Evolutionary conservation across 2,797 vertebrate species (phyloP).

Genomic region (Pampus argenteus): DNA sequence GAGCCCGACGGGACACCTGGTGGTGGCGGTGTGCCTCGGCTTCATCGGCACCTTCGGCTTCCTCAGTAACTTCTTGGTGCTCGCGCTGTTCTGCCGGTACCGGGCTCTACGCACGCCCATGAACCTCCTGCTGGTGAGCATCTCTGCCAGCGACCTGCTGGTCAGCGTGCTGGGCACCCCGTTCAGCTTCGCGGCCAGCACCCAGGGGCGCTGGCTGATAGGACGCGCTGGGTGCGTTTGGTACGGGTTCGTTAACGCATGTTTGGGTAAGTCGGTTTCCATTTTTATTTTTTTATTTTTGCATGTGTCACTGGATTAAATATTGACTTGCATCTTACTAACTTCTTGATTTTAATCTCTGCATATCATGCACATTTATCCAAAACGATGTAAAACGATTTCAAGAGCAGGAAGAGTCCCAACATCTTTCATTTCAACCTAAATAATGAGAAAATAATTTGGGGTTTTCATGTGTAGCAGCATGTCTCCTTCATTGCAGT

Average conservation of each 20-base stretch:
- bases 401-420: background rate
- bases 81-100: slow-evolving; percentile 85
- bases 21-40: slow-evolving; percentile 86
- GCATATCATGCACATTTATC: background rate
- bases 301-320: background rate
- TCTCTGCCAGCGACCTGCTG: slow-evolving; percentile 86
- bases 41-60: slow-evolving; percentile 86
- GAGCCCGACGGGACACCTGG: slow-evolving; percentile 82
- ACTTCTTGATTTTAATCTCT: background rate
- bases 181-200: slow-evolving; percentile 90
- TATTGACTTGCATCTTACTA: background rate
- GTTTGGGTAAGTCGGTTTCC: slow-evolving; percentile 81
- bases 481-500: too few relatives aligned
- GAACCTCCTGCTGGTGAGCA: slow-evolving; percentile 87
- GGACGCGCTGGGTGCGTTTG: slow-evolving; percentile 85
- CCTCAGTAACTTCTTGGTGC: slow-evolving; percentile 85
- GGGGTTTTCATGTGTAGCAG: background rate
- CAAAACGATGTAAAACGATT: background rate
- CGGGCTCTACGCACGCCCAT: slow-evolving; percentile 87
- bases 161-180: slow-evolving; percentile 87
- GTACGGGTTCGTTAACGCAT: slow-evolving; percentile 88
- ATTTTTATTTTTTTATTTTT: background rate
- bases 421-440: background rate
- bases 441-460: background rate
- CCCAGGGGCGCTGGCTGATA: slow-evolving; percentile 87